Conservation (phyloP, 2,888 invertebrate species). For the Lutraria lutraria region DNA sequence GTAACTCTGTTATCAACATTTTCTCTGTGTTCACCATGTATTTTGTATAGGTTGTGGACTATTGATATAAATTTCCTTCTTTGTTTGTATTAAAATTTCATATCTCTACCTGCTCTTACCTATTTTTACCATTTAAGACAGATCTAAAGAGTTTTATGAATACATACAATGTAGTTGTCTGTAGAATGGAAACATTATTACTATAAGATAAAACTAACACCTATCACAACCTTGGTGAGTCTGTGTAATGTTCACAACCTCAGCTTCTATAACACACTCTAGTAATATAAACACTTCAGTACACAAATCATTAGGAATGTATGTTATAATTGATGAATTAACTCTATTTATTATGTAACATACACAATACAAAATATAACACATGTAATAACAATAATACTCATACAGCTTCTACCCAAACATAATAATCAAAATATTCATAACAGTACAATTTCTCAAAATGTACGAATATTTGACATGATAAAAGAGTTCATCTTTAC, state of each 20-base stretch:
- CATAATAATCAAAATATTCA: neutral
- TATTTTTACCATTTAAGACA: too few relatives aligned
- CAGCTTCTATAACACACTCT: neutral
- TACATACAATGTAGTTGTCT: neutral
- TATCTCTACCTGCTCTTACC: too few relatives aligned
- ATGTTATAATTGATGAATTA: neutral
- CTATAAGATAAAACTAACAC: neutral
- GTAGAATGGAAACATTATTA: neutral
- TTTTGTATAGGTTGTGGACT: too few relatives aligned
- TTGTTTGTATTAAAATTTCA: too few relatives aligned
- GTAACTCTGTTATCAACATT: neutral
- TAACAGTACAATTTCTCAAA: neutral
- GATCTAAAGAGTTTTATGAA: neutral
- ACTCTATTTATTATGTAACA: neutral
- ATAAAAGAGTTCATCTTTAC: neutral
- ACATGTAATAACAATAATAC: neutral
- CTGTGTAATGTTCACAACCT: neutral
- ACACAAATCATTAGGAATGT: neutral
- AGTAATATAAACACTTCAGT: neutral
- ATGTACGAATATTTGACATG: neutral
- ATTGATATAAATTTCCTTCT: too few relatives aligned
- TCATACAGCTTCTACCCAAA: neutral
- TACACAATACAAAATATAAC: neutral
- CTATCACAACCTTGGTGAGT: neutral
- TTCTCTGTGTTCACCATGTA: too few relatives aligned